These are phyloP conservation scores for Boloria selene DNA, from an alignment of 2,888 invertebrate genomes.

Conservation along the genomic window DNA sequence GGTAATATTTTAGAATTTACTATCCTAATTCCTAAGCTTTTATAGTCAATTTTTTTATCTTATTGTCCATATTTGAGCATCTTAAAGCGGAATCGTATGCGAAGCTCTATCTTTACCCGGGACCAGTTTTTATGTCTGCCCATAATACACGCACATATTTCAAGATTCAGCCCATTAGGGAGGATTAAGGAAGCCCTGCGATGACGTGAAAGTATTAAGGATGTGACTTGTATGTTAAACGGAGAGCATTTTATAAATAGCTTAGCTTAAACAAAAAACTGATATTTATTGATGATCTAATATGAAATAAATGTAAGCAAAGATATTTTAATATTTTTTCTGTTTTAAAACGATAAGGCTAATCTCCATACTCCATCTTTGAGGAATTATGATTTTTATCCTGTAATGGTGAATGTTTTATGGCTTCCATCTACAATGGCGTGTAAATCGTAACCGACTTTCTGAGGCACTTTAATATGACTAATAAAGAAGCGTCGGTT, in stretches of 20 bases:
- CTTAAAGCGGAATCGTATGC: slow-evolving; percentile 25
- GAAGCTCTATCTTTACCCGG: slow-evolving; percentile 28
- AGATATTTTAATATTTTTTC: too few relatives aligned
- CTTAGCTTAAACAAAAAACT: slow-evolving; percentile 28
- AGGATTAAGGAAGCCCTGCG: slow-evolving; percentile 67
- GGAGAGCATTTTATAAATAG: slow-evolving; percentile 47
- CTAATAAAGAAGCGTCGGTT: slow-evolving; percentile 43
- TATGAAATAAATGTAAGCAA: not conserved
- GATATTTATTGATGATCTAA: slow-evolving; percentile 35
- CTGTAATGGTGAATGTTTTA: slow-evolving; percentile 19
- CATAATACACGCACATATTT: slow-evolving; percentile 67
- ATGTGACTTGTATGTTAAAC: slow-evolving; percentile 56
- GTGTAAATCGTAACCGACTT: slow-evolving; percentile 40
- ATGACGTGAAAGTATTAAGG: slow-evolving; percentile 67
- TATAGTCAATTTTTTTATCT: slow-evolving; percentile 15
- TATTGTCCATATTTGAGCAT: slow-evolving; percentile 26
- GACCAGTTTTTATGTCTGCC: slow-evolving; percentile 68
- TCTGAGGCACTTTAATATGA: slow-evolving; percentile 34
- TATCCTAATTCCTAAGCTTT: slow-evolving; percentile 21
- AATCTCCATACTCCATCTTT: not conserved
- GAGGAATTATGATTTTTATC: slow-evolving; percentile 1
- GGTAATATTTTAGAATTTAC: not conserved
- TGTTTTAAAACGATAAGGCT: not conserved
- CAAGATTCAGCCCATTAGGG: slow-evolving; percentile 68
- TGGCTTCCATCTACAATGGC: slow-evolving; percentile 37